Base-by-base conservation (phyloP, 2,797 vertebrate genomes). In the Petrocephalus schoutedeni region DNA sequence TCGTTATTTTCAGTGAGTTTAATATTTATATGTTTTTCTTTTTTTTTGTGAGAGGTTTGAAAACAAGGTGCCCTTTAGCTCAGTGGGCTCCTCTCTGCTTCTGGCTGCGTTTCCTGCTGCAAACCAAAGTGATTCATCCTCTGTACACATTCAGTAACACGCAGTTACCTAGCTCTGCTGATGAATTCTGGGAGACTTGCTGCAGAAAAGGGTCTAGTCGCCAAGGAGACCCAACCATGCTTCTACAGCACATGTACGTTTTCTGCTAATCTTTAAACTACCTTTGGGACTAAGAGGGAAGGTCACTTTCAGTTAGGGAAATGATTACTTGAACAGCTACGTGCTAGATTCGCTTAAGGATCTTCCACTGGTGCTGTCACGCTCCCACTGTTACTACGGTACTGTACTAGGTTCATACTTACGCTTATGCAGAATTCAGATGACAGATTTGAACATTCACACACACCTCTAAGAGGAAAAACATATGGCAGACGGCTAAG, bases 401-500 rank as follows among this genome's bases (percentile, higher is more conserved):
- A 23, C 56, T 58, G 28, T 36, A n/a, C 41, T 45, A 14, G 28
- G 49, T 74, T 71, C 61, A 4, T 54, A 2, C 87, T 61, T 14
- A 21, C 56, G 87, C 32, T n/a, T 94, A 94, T 95, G 96, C 95
- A 95, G 95, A 94, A 96, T 96, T 94, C 96, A 96, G 95, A 96
- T 96, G 96, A 95, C 94, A 91, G 45, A 90, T 95, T 96, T 95
- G 95, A 96, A 96, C 95, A 95, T 95, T 94, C 94, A 93, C 94
- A 94, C 92, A 89, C 94, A 95, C 91, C 92, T 92, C 89, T 77
- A 45, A 77, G 36, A 45, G 7, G 71, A 45, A 77, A 96, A 96
- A 95, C 96, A 95, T 96, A 96, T 95, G 96, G 95, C 94, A 95
- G 95, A 96, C 95, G 93, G 96, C 95, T 90, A 93, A 92, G 94